Percentiles rank a stretch among this genome's conserved stretches.
Conservation (phyloP, 2,888 invertebrate species). For the Erynnis tages region DNA sequence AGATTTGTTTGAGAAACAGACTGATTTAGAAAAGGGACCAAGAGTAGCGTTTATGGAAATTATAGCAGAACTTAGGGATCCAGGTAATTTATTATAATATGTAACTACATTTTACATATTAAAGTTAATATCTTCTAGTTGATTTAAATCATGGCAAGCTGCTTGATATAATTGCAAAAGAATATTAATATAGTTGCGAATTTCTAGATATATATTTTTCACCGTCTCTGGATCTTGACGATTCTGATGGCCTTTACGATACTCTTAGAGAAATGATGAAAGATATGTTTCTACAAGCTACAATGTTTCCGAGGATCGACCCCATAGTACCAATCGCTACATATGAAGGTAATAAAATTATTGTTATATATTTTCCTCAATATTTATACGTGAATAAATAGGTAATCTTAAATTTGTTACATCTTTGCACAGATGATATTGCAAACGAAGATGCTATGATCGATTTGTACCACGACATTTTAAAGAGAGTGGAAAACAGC, state of each 20-base stretch:
- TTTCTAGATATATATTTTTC: constrained; percentile 83
- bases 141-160: too few species aligned
- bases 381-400: neutral
- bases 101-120: too few species aligned
- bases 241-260: constrained; percentile 84
- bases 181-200: constrained; percentile 29
- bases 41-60: constrained; percentile 88
- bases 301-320: constrained; percentile 86
- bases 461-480: constrained; percentile 81
- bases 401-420: constrained; percentile 32
- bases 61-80: constrained; percentile 86
- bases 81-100: constrained; percentile 58
- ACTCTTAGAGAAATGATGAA: constrained; percentile 86
- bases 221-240: constrained; percentile 86
- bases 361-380: too few species aligned
- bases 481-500: constrained; percentile 69
- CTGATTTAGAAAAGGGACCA: constrained; percentile 78
- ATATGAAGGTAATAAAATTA: constrained; percentile 65
- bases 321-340: constrained; percentile 62
- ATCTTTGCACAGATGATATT: constrained; percentile 84
- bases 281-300: constrained; percentile 89
- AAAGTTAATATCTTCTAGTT: too few species aligned
- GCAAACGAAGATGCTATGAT: constrained; percentile 80
- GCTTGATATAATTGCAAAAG: too few species aligned
- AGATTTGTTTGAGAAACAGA: constrained; percentile 82